Evolutionary conservation across 2,888 invertebrate genomes (phyloP).

Genomic region (Molorchus minor): DNA sequence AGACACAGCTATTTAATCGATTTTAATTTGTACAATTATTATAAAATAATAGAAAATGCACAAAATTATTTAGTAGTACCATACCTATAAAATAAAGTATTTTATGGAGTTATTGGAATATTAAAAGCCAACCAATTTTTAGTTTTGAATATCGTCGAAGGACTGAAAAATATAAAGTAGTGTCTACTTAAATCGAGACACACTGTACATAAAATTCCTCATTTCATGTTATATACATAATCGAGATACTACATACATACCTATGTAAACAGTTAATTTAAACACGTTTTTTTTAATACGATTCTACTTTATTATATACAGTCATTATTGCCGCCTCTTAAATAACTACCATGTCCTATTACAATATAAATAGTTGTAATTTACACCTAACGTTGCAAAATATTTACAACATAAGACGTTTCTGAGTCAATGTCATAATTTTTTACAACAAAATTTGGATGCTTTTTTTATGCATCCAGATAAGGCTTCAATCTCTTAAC

Average conservation of each 20-base stretch:
- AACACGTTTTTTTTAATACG: slow-evolving; percentile 48
- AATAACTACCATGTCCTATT: slow-evolving; percentile 30
- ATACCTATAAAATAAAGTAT: too few species aligned
- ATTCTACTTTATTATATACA: slow-evolving; percentile 55
- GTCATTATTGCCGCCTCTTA: slow-evolving; percentile 57
- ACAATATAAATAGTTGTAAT: slow-evolving; percentile 19
- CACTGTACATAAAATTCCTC: slow-evolving; percentile 51
- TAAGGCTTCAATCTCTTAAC: too few species aligned
- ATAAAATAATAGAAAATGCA: too few species aligned
- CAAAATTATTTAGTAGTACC: too few species aligned
- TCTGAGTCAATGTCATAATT: background rate
- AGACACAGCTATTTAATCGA: too few species aligned
- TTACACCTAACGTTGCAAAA: slow-evolving; percentile 15
- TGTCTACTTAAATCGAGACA: too few species aligned
- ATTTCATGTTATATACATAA: slow-evolving; percentile 50
- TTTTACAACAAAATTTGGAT: background rate
- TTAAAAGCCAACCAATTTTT: too few species aligned
- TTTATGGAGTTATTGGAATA: too few species aligned
- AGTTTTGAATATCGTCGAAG: too few species aligned
- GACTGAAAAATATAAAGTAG: too few species aligned
- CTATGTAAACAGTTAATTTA: slow-evolving; percentile 53
- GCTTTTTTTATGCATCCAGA: too few species aligned
- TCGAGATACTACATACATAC: slow-evolving; percentile 50
- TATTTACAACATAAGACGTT: slow-evolving; percentile 14
- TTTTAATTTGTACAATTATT: too few species aligned